These are phyloP conservation scores for Zonitis immaculata DNA, from an alignment of 2,888 invertebrate species.

Conservation along the genomic window DNA sequence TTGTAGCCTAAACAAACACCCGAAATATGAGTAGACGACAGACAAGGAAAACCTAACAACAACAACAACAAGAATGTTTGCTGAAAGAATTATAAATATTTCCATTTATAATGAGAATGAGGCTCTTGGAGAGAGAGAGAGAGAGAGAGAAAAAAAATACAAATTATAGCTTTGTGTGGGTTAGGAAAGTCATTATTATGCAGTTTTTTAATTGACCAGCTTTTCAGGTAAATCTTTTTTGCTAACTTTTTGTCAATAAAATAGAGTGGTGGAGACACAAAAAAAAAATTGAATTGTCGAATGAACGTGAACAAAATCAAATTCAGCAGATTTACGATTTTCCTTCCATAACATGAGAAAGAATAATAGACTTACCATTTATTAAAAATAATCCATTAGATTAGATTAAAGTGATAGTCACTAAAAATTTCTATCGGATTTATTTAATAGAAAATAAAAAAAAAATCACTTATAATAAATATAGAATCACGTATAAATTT, in stretches of 20 bases:
- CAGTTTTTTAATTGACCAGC: slow-evolving; percentile 11
- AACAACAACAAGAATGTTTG: slow-evolving; percentile 15
- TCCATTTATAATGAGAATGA: slow-evolving; percentile 24
- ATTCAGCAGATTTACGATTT: slow-evolving; percentile 1
- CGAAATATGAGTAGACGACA: slow-evolving; percentile 6
- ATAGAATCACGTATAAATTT: too few relatives aligned
- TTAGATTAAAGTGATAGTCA: too few relatives aligned
- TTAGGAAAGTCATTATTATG: slow-evolving; percentile 14
- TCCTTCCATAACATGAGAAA: too few relatives aligned
- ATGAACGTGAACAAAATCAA: slow-evolving; percentile 6
- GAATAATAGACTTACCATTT: too few relatives aligned
- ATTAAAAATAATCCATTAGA: slow-evolving; percentile 13
- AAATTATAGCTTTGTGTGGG: slow-evolving; percentile 20
- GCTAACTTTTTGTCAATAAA: too few relatives aligned
- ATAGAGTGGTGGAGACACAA: background rate
- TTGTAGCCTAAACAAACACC: slow-evolving; percentile 24
- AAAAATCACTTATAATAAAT: too few relatives aligned
- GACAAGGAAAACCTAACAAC: slow-evolving; percentile 1
- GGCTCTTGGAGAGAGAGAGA: too few relatives aligned
- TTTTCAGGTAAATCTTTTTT: too few relatives aligned
- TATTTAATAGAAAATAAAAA: too few relatives aligned
- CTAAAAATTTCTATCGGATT: too few relatives aligned
- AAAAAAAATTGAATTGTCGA: background rate
- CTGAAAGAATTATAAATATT: slow-evolving; percentile 22
- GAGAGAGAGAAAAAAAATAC: too few relatives aligned